Base-by-base conservation (phyloP, 2,888 invertebrate genomes). In the Drosophila kuntzei region DNA sequence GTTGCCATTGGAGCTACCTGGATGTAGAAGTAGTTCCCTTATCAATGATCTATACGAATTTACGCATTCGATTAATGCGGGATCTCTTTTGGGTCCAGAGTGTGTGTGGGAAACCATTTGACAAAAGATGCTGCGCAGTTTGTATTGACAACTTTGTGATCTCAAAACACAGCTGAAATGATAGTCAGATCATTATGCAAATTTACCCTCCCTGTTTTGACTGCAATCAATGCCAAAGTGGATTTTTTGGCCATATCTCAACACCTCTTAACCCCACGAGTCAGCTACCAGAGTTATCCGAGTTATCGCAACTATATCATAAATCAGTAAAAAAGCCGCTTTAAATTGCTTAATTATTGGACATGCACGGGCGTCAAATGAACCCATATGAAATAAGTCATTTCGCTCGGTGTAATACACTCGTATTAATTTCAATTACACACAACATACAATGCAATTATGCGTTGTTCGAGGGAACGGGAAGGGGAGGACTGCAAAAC, bases 381-480 rank as follows among this genome's bases (percentile, higher is more conserved):
- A 79, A 68, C 82, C 76, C 66, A 76, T 76, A 81, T 76, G 74
- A 87, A 67, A 87, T 87, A 87, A 87, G 87, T 86, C 87, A 84
- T 80, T 76, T 80, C 59, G 71, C 72, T 65, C 61, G 75, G 76
- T 71, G 82, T 87, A 88, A 88, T 83, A 76, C 79, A 84, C 74
- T 87, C 87, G 78, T 90, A 89, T 89, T 90, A 90, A 90, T 90
- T 90, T 90, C 90, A 89, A 89, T 86, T 84, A 90, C 87, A 84
- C 77, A 79, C 85, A 67, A 46, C 76, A 74, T 76, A 82, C 90
- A 90, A 90, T 89, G 89, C 90, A 89, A 89, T 90, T 90, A 90
- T 88, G 83, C 80, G 83, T 79, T 71, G 50, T 80, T 18, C 2
- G 36, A 1, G 11, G 22, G 5, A 9, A 9, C 1, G 27, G 9